A percentile compares a stretch with the other conserved stretches of the same genome.
phyloP scores from a whole-genome alignment of 1,140 invertebrate species.

The Drosophila grimshawi region DNA sequence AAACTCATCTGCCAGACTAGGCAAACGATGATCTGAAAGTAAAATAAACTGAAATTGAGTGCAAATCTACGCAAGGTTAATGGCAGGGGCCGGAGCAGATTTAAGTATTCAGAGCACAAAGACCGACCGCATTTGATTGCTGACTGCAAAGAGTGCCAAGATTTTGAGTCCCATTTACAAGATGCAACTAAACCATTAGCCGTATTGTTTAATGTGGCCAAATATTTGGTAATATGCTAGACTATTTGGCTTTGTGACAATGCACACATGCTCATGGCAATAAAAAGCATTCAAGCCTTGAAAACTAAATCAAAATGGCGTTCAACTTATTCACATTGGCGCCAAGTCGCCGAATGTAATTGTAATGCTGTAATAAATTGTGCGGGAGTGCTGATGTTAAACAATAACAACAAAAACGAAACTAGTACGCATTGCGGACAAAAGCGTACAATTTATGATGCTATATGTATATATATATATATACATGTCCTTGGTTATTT shows the following conservation, averaged over 20 bases:
- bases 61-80: slow-evolving; percentile 15
- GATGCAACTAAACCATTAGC: background rate
- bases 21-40: slow-evolving; percentile 69
- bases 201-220: slow-evolving; percentile 33
- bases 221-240: slow-evolving; percentile 40
- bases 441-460: slow-evolving; percentile 48
- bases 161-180: background rate
- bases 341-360: slow-evolving; percentile 63
- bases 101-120: slow-evolving; percentile 44
- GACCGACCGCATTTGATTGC: slow-evolving; percentile 17
- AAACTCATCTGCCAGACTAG: slow-evolving; percentile 54
- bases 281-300: slow-evolving; percentile 26
- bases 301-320: slow-evolving; percentile 60
- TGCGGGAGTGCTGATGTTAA: slow-evolving; percentile 20
- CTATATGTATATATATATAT: background rate
- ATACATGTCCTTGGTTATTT: background rate
- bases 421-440: slow-evolving; percentile 32
- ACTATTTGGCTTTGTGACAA: slow-evolving; percentile 11
- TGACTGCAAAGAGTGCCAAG: background rate
- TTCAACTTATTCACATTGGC: slow-evolving; percentile 62
- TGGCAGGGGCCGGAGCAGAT: slow-evolving; percentile 3
- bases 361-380: slow-evolving; percentile 59
- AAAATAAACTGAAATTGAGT: slow-evolving; percentile 76
- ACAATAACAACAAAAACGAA: slow-evolving; percentile 14
- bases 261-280: background rate